Base-by-base conservation (phyloP, 2,113 vertebrate genomes). In the Oncorhynchus gorbuscha region DNA sequence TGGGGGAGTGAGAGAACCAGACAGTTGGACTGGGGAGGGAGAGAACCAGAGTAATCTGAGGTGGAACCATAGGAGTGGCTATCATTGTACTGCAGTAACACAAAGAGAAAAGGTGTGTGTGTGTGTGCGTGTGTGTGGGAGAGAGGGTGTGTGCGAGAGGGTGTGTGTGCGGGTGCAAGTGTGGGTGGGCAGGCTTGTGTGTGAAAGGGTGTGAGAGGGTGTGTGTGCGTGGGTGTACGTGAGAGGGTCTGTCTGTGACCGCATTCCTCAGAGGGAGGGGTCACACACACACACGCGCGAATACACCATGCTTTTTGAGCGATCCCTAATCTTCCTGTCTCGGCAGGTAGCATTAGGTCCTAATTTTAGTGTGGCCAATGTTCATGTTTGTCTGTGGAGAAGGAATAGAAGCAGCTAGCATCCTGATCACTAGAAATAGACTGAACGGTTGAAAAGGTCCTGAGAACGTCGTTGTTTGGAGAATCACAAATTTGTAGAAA, bases 341-440 rank as follows among this genome's bases (percentile, higher is more conserved):
- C 76, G 67, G 62, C 78, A 75, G 76, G 75, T 84, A 83, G 81
- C 82, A 83, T 88, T 89, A 85, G 83, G 79, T 39, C 77, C 83
- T 85, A 84, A 84, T 82, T 89, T 89, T 85, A 88, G 86, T 72
- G 83, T 5, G 22, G 80, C 84, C 76, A 88, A 84, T 84, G 83
- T 89, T 84, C 80, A 55, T 35, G 70, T 48, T 61, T 70, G 65
- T 72, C 24, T 5, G 5, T 5, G 1, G 32, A 6, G 32, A 35
- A 35, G 32, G 32, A 35, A 6, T 5, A 35, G 32, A 35, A 35
- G 0, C 32, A 35, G 32, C 32, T 35, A 35, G 5, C 32, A 35
- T 35, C 32, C 32, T 35, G 32, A 35, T 35, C 32, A 35, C 5
- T 35, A 35, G 5, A 35, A 35, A 35, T 35, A 35, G 32, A 35